Evolutionary conservation across 2,113 vertebrate species (phyloP).

Genomic region (Cyanistes caeruleus): DNA sequence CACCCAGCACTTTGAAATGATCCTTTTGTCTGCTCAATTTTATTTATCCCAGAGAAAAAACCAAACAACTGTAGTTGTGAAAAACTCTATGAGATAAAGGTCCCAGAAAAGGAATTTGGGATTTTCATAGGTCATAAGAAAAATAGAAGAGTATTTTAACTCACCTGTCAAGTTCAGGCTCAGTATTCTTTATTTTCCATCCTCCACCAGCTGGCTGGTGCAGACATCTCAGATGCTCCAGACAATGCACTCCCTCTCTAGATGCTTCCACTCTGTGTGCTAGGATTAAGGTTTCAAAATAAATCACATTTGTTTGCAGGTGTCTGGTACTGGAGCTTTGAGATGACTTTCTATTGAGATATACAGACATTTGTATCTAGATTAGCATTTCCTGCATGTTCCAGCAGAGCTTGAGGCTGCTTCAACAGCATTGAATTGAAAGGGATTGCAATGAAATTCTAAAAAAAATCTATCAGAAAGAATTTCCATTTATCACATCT

Average conservation of each 20-base stretch:
- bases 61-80: background rate
- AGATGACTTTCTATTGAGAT: background rate
- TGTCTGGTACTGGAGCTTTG: background rate
- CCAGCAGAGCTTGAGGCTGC: background rate
- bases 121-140: background rate
- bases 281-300: slow-evolving; percentile 24
- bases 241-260: background rate
- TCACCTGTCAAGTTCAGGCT: background rate
- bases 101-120: background rate
- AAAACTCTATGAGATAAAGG: background rate
- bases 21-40: background rate
- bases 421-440: background rate
- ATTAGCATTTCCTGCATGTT: background rate
- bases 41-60: background rate
- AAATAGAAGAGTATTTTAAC: background rate
- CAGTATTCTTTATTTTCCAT: background rate
- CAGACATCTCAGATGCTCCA: background rate
- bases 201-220: background rate
- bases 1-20: background rate
- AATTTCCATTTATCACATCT: background rate
- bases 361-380: background rate
- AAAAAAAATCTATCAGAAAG: background rate
- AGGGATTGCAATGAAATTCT: background rate
- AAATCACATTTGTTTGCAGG: background rate
- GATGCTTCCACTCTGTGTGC: background rate